Conservation (phyloP, 2,888 invertebrate genomes). For the Euproctis similis region DNA sequence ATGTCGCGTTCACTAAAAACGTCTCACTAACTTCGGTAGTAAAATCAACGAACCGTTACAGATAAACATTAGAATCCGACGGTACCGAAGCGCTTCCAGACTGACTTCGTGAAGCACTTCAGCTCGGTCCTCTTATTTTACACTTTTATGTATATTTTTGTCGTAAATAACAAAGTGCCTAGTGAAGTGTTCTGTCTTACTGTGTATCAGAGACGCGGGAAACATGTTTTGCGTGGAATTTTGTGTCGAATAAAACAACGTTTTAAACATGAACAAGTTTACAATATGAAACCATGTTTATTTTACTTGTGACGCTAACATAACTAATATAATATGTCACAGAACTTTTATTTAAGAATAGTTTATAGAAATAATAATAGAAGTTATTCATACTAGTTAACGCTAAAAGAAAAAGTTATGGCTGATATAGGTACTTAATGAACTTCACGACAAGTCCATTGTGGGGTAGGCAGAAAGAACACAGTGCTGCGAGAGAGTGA, state of each 20-base stretch:
- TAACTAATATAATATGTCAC: no score
- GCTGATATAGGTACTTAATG: no score
- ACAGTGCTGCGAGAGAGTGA: no score
- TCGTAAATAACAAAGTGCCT: slow-evolving; percentile 16
- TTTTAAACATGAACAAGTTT: background rate
- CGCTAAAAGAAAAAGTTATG: no score
- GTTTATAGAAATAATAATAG: no score
- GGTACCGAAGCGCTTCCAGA: slow-evolving; percentile 39
- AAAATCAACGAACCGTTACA: slow-evolving; percentile 63
- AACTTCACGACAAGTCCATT: no score
- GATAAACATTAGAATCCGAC: slow-evolving; percentile 57
- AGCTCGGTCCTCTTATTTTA: slow-evolving; percentile 13
- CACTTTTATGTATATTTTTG: slow-evolving; percentile 21
- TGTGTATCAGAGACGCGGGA: background rate
- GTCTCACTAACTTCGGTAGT: slow-evolving; percentile 51
- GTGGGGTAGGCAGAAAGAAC: no score
- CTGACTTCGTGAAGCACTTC: slow-evolving; percentile 15
- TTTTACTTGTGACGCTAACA: no score
- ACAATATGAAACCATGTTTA: background rate
- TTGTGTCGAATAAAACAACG: background rate
- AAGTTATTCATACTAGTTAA: no score
- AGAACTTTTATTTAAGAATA: no score
- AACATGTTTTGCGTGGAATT: background rate
- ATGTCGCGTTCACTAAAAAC: slow-evolving; percentile 42
- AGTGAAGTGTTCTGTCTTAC: slow-evolving; percentile 2